These are phyloP conservation scores for Sycophila sp. DNA, from an alignment of 1,140 invertebrate species.

Conservation along the genomic window DNA sequence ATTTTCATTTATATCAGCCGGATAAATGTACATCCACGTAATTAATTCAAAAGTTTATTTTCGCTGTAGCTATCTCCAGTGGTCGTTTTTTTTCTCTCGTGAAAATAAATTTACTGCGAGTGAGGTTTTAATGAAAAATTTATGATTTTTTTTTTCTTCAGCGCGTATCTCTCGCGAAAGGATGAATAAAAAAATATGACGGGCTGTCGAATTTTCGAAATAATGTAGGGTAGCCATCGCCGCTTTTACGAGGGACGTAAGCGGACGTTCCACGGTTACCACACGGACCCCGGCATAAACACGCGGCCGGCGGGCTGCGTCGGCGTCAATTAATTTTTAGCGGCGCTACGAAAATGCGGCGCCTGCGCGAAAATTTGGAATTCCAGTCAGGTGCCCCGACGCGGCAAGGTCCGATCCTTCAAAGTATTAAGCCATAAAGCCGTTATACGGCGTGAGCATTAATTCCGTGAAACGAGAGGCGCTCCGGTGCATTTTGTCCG, in stretches of 20 bases:
- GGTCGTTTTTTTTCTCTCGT: no score
- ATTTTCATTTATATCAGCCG: no score
- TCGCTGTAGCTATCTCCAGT: no score
- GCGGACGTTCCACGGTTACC: not conserved
- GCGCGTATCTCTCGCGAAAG: no score
- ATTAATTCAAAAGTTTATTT: not conserved
- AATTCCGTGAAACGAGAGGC: constrained; percentile 22
- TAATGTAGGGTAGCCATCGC: constrained; percentile 13
- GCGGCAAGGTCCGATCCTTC: constrained; percentile 16
- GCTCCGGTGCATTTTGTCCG: constrained; percentile 15
- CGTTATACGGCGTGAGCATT: constrained; percentile 4
- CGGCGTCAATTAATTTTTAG: constrained; percentile 31
- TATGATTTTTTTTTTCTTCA: no score
- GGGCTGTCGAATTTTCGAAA: not conserved
- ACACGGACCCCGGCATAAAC: not conserved
- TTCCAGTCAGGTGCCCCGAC: constrained; percentile 8
- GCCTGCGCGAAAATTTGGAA: constrained; percentile 19
- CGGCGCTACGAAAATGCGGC: not conserved
- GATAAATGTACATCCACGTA: no score
- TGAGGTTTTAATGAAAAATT: no score
- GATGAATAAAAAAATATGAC: not conserved
- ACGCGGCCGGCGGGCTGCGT: constrained; percentile 8
- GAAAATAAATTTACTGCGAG: not conserved
- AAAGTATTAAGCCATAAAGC: constrained; percentile 24
- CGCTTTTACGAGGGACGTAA: constrained; percentile 11